Evolutionary conservation across 2,113 vertebrate species (phyloP), one percentile per base, ranked within the genome.

Genomic region (Micromys minutus): DNA sequence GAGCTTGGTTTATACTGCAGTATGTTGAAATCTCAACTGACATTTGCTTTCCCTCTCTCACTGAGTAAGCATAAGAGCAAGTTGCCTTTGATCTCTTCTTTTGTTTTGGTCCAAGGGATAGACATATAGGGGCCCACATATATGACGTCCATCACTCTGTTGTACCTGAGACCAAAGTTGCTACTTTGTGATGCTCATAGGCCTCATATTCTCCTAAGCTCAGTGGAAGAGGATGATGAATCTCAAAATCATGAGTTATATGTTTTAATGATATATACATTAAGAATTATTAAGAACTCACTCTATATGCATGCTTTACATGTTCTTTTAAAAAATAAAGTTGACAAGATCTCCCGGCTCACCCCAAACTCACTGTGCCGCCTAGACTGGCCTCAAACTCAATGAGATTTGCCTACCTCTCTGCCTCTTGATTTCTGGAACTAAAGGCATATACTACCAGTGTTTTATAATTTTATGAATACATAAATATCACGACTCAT

Each of bases 181-280:
- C 11, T 47, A 95, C 94, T 94, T 96, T 84, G 65, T 96, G 67
- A 31, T 31, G 88, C 4, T 71, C 22, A 74, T 22, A 95, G 72
- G 59, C n/a, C 17, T 71, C 47, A 89, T 52, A 39, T 67, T 39
- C 29, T 61, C 16, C 39, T 91, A 45, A 91, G 16, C 13, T 93
- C n/a, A 83, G 8, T 45, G 59, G 39, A 89, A 24, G 61, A 91
- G n/a, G 10, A 89, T 91, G 71, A 72, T 3, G 55, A 77, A 50
- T 95, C 50, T 84, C 63, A 36, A 74, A 91, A 61, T 52, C 89
- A 87, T 7, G 81, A 57, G 5, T 74, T 57, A 88, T 63, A 7
- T 92, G 19, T 11, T 76, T 93, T 87, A 91, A 80, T 92, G 47
- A 42, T 61, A 74, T n/a, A 84, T 74, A 42, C 13, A 67, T 89